Percentiles rank a stretch among this genome's conserved stretches.
These are phyloP conservation scores for Promerops cafer DNA, from an alignment of 2,113 vertebrate genomes.

Conservation along the genomic window DNA sequence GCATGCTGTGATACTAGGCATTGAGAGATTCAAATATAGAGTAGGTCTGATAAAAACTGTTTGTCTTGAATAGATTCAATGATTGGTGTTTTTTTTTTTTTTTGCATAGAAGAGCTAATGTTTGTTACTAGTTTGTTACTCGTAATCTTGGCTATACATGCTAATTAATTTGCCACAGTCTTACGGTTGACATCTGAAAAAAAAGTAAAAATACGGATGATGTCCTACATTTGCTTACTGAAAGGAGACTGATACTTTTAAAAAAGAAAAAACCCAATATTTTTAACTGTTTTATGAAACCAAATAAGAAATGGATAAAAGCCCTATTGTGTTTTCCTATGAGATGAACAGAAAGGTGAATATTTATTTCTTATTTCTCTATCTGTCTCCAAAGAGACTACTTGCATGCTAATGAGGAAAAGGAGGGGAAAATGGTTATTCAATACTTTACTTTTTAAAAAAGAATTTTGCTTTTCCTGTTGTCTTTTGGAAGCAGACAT, in stretches of 20 bases:
- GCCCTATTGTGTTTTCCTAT: not conserved
- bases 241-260: not conserved
- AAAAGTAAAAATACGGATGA: not conserved
- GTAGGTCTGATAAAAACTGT: not conserved
- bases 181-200: not conserved
- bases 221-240: not conserved
- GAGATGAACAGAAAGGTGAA: not conserved
- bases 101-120: not conserved
- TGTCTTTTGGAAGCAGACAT: not conserved
- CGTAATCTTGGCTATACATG: not conserved
- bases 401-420: not conserved
- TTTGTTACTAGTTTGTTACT: not conserved
- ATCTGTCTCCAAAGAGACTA: not conserved
- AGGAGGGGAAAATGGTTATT: not conserved
- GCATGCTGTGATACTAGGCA: slow-evolving; percentile 42
- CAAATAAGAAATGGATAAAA: not conserved
- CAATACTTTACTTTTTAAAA: not conserved
- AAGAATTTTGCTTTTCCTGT: not conserved
- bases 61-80: not conserved
- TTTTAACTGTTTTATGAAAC: not conserved
- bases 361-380: not conserved
- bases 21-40: slow-evolving; percentile 31
- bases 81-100: not conserved
- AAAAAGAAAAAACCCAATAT: not conserved
- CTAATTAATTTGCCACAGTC: not conserved